Evolutionary conservation across 2,113 vertebrate species (phyloP), one percentile per base, ranked within the genome.

Genomic region (Ceuthmochares aereus): DNA sequence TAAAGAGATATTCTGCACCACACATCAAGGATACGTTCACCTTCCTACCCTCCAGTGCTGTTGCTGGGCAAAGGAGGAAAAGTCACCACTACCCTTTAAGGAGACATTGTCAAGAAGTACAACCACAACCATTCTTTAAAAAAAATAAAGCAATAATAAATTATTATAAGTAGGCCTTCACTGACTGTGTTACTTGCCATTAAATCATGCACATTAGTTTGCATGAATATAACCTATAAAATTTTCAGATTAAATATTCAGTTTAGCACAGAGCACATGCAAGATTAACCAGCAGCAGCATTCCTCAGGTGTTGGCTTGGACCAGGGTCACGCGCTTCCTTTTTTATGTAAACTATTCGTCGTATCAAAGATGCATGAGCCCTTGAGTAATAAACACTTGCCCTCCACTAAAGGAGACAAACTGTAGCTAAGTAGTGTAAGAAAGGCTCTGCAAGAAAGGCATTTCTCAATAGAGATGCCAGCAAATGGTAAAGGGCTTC

Each of bases 11-110:
- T 86, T 94, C 76, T 66, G 59, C 15, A 12, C 79, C 79, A 92
- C 3, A 14, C 68, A 86, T 92, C 90, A 96, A 95, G 92, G 90
- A 52, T 84, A 37, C n/a, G 79, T 88, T 93, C 88, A 92, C 95
- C 88, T 96, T 92, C 67, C 63, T 42, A 58, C 34, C 67, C 59
- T 58, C 32, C 59, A 47, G 42, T 17, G 42, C 78, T 85, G 62
- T 70, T 89, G 81, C 91, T 90, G 91, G 59, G 77, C 67, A 83
- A 66, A 81, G 47, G n/a, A 91, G 64, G 15, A 70, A 14, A 62
- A 90, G n/a, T 42, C 78, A 87, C 6, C 5, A 52, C 67, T 47
- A 55, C 17, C 32, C 82, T 87, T n/a, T 9, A 51, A 59, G 42
- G 49, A 75, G n/a, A 62, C 11, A 64, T 51, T 54, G 74, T 89